A percentile compares a stretch with the other conserved stretches of the same genome.
Evolutionary conservation across 92 coral and sea anemone species (phyloP).

Genomic region (Muricea muricata): DNA sequence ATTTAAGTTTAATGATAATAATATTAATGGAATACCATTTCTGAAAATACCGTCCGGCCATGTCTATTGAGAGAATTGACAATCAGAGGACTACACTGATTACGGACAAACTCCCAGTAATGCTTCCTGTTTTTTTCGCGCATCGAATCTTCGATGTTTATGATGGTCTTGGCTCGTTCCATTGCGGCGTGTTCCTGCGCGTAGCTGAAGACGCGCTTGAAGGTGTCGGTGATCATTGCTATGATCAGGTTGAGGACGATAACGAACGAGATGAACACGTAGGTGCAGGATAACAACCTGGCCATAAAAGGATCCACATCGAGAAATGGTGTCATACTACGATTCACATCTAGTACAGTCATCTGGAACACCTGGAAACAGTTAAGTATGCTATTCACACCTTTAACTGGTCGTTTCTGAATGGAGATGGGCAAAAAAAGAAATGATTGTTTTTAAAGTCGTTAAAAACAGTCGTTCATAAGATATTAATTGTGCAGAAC

Average conservation of each 20-base stretch:
- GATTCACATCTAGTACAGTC: conserved; percentile 87
- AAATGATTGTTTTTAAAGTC: too few relatives aligned
- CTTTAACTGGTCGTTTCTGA: too few relatives aligned
- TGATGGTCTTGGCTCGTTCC: conserved; percentile 89
- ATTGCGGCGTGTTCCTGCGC: conserved; percentile 95
- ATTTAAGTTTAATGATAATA: too few relatives aligned
- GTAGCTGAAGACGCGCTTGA: conserved; percentile 89
- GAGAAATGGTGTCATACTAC: conserved; percentile 70
- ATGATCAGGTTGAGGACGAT: conserved; percentile 89
- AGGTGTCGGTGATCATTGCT: conserved; percentile 95
- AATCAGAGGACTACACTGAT: conserved; percentile 71
- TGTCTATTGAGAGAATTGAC: not conserved
- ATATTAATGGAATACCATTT: not conserved
- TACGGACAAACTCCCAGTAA: conserved; percentile 81
- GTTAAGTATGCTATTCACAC: too few relatives aligned
- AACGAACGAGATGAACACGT: conserved; percentile 84
- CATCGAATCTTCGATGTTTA: conserved; percentile 75
- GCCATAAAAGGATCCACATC: conserved; percentile 88
- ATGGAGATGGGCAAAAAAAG: too few relatives aligned
- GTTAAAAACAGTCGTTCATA: too few relatives aligned
- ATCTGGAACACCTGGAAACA: conserved; percentile 70
- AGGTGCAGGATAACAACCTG: conserved; percentile 86
- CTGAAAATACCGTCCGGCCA: not conserved
- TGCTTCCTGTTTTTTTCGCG: conserved; percentile 64
- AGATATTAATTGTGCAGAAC: too few relatives aligned